A percentile compares a stretch with the other conserved stretches of the same genome.
These are phyloP conservation scores for Rallus crepitans DNA, from an alignment of 2,797 vertebrate genomes.

Conservation along the genomic window DNA sequence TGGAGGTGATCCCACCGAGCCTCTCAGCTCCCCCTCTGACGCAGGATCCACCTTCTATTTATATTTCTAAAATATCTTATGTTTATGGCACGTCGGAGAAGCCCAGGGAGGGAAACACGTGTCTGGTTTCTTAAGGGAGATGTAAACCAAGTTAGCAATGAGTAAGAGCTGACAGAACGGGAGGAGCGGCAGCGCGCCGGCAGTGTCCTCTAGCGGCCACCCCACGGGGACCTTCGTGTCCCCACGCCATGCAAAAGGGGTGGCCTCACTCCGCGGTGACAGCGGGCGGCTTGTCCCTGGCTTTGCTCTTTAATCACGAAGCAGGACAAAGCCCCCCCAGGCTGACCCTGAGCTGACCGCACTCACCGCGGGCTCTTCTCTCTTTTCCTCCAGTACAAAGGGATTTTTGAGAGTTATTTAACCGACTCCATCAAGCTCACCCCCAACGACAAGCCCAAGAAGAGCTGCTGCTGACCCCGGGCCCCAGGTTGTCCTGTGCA, in stretches of 20 bases:
- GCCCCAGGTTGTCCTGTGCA: rapidly evolving
- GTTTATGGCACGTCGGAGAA: neutral
- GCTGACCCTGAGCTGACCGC: rapidly evolving
- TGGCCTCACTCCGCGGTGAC: neutral
- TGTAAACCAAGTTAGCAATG: rapidly evolving
- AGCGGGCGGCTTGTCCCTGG: neutral
- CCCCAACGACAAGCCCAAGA: slow-evolving; percentile 55
- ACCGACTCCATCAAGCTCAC: slow-evolving; percentile 83
- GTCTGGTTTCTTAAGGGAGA: neutral
- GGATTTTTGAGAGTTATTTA: slow-evolving; percentile 76
- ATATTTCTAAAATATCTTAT: neutral
- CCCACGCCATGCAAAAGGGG: neutral
- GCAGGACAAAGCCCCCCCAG: rapidly evolving
- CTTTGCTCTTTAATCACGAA: neutral
- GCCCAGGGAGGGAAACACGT: rapidly evolving
- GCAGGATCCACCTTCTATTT: neutral
- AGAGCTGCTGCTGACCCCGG: slow-evolving; percentile 74
- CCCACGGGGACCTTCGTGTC: neutral
- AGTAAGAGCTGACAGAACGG: rapidly evolving
- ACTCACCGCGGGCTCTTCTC: neutral
- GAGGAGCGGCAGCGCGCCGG: neutral
- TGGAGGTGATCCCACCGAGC: rapidly evolving
- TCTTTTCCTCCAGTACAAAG: slow-evolving; percentile 69
- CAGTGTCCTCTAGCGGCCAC: slow-evolving; percentile 60
- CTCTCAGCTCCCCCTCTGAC: rapidly evolving